Evolutionary conservation across 1,140 invertebrate genomes (phyloP).

Genomic region (Cotesia chilonis): DNA sequence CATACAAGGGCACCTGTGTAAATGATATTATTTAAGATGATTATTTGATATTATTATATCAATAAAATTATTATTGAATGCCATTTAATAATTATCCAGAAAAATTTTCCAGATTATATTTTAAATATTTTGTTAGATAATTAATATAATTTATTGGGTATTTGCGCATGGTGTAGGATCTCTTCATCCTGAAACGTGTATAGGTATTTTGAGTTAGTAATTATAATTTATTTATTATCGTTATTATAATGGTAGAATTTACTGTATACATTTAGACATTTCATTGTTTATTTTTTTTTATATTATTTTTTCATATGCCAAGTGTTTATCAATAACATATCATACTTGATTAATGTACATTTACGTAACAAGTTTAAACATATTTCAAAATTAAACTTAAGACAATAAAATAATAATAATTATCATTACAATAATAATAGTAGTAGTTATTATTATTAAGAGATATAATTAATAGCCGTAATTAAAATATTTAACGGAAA

Average conservation of each 20-base stretch:
- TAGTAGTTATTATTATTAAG: conserved; percentile 46
- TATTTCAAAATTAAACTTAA: conserved; percentile 56
- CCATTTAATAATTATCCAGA: too few relatives aligned
- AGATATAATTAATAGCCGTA: conserved; percentile 42
- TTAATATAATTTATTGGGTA: too few relatives aligned
- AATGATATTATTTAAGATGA: too few relatives aligned
- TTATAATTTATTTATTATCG: too few relatives aligned
- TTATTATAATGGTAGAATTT: conserved; percentile 33
- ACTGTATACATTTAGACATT: conserved; percentile 20
- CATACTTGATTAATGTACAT: conserved; percentile 52
- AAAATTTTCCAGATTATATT: too few relatives aligned
- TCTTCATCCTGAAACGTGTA: conserved; percentile 3
- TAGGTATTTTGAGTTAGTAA: conserved; percentile 16
- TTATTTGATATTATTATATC: too few relatives aligned
- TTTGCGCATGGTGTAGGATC: too few relatives aligned
- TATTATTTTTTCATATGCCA: conserved; percentile 47
- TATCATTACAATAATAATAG: conserved; percentile 49
- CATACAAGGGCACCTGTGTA: too few relatives aligned
- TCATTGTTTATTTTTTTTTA: conserved; percentile 16
- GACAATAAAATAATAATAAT: conserved; percentile 53
- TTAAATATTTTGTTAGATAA: too few relatives aligned
- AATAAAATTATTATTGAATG: too few relatives aligned
- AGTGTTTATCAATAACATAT: conserved; percentile 48
- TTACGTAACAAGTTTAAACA: conserved; percentile 57
- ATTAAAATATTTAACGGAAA: conserved; percentile 34